phyloP scores from a whole-genome alignment of 2,888 invertebrate genomes.

The Cerastis rubricosa region DNA sequence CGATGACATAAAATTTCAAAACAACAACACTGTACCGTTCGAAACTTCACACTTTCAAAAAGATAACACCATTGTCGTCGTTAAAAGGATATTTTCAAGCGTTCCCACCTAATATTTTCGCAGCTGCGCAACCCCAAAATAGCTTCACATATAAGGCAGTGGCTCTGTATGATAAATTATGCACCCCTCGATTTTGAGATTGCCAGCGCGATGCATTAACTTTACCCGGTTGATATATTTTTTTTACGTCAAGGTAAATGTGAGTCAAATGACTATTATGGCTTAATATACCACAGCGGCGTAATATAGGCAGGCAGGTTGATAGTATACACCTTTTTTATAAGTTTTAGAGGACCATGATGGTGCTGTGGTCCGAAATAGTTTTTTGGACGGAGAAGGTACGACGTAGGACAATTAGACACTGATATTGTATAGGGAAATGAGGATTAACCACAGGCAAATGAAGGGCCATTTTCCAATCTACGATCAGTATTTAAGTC shows the following conservation, averaged over 20 bases:
- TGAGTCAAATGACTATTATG: conserved; percentile 84
- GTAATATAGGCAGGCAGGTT: conserved; percentile 32
- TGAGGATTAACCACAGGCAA: background rate
- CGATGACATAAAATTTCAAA: too few species aligned
- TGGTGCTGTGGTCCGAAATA: background rate
- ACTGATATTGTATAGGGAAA: background rate
- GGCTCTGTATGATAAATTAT: conserved; percentile 87
- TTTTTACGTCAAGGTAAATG: conserved; percentile 79
- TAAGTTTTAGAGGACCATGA: too few species aligned
- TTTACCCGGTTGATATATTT: conserved; percentile 84
- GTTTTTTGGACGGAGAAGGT: too few species aligned
- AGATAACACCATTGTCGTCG: background rate
- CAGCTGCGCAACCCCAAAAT: conserved; percentile 72
- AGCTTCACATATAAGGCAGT: conserved; percentile 84
- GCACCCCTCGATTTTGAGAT: conserved; percentile 88
- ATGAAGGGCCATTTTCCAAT: background rate
- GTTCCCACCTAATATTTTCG: conserved; percentile 18
- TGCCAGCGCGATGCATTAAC: conserved; percentile 86
- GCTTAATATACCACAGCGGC: conserved; percentile 74
- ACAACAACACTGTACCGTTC: background rate
- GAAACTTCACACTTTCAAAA: background rate
- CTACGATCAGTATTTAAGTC: background rate
- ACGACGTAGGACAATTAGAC: background rate
- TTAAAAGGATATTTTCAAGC: conserved; percentile 13
- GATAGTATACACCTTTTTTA: conserved; percentile 7